These are phyloP conservation scores for Alcis repandata DNA, from an alignment of 2,888 invertebrate species.

Conservation along the genomic window DNA sequence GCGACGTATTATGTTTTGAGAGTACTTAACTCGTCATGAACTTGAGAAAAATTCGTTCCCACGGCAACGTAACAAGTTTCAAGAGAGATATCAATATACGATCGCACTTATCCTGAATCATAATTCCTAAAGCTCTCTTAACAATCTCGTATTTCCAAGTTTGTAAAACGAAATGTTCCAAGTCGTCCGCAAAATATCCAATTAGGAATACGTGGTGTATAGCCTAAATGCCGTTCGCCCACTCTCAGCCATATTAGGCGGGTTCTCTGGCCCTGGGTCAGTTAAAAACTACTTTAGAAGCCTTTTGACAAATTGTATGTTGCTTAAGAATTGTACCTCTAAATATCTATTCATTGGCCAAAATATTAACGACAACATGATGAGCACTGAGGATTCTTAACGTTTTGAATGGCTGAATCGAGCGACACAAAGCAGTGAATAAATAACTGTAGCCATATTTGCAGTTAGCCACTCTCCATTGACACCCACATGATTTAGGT, in stretches of 20 bases:
- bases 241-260: constrained; percentile 69
- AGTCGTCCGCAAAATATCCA: constrained; percentile 66
- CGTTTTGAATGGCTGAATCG: constrained; percentile 28
- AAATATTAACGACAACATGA: constrained; percentile 5
- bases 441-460: constrained; percentile 42
- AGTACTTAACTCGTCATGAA: constrained; percentile 25
- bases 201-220: constrained; percentile 55
- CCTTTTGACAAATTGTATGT: constrained; percentile 37
- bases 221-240: constrained; percentile 79
- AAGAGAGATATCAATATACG: constrained; percentile 14
- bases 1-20: constrained; percentile 35
- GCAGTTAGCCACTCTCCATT: constrained; percentile 55
- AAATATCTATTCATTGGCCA: constrained; percentile 9
- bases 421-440: constrained; percentile 40
- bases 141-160: constrained; percentile 68
- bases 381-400: constrained; percentile 3
- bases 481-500: constrained; percentile 52
- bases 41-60: constrained; percentile 38
- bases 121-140: constrained; percentile 45
- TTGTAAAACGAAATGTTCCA: constrained; percentile 67
- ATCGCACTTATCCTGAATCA: constrained; percentile 35
- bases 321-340: constrained; percentile 23
- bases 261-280: constrained; percentile 67
- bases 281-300: constrained; percentile 54
- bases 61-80: constrained; percentile 15